A percentile compares a stretch with the other conserved stretches of the same genome.
phyloP scores from a whole-genome alignment of 1,140 invertebrate genomes.

The Brachionus rubens region DNA sequence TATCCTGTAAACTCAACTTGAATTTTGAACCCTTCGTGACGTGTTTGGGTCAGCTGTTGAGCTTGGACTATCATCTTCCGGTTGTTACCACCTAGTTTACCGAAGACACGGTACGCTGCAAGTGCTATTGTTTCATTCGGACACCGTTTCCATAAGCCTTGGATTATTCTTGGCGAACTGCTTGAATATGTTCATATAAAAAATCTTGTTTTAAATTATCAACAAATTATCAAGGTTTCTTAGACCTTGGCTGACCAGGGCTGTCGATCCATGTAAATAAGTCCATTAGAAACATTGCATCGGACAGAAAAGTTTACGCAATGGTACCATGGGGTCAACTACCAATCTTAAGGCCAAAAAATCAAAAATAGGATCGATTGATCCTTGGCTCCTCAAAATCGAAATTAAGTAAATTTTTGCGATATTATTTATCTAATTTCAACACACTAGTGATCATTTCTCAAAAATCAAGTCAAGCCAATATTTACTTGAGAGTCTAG shows the following conservation, averaged over 20 bases:
- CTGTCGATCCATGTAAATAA: slow-evolving; percentile 93
- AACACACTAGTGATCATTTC: too few species aligned
- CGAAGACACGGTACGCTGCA: slow-evolving; percentile 72
- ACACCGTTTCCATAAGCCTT: slow-evolving; percentile 71
- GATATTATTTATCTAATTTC: too few species aligned
- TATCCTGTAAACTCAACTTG: slow-evolving; percentile 21
- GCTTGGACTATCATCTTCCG: slow-evolving; percentile 56
- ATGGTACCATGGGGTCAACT: too few species aligned
- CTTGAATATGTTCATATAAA: slow-evolving; percentile 95
- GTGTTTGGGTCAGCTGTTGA: not conserved
- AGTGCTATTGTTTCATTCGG: slow-evolving; percentile 63
- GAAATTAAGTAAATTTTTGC: too few species aligned
- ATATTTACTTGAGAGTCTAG: too few species aligned
- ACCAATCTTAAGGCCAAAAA: too few species aligned
- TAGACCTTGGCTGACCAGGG: slow-evolving; percentile 84
- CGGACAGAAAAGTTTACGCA: too few species aligned
- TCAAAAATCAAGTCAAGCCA: too few species aligned
- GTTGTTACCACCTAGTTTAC: slow-evolving; percentile 96
- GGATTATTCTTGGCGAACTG: slow-evolving; percentile 95
- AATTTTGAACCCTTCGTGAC: not conserved
- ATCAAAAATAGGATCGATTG: too few species aligned
- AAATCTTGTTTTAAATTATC: slow-evolving; percentile 98
- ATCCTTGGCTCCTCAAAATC: too few species aligned
- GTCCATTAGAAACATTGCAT: too few species aligned
- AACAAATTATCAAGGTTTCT: slow-evolving; percentile 93